Evolutionary conservation across 2,797 vertebrate genomes (phyloP), one percentile per base, ranked within the genome.

Genomic region (Enteromius anoplus): DNA sequence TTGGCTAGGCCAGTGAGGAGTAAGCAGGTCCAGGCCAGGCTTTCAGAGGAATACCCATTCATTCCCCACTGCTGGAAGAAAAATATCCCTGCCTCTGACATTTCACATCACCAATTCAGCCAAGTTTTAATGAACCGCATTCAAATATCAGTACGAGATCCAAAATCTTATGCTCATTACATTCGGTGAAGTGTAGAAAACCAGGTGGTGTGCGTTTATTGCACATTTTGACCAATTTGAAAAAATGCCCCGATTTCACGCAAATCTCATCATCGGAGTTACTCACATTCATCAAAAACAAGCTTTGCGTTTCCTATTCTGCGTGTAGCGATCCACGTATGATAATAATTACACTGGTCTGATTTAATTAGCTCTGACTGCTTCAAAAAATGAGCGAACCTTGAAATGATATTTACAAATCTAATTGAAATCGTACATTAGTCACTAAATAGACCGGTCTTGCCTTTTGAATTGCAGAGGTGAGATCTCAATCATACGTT

Each of bases 1-100:
- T 84, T 88, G 84, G 75, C 60, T 84, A 83, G 40, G 34, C 45
- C 53, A 62, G 71, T 80, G 69, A 85, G 66, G 81, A 85, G 81
- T 75, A 81, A 68, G 82, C 65, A 75, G 26, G 75, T 85, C 78
- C 66, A 71, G 65, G 77, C 85, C 83, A 85, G 72, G 34, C 64
- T 77, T 86, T 85, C 58, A 73, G 70, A 79, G 85, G 81, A 80
- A 85, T 81, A 85, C 81, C 83, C 83, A 19, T 64, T 64, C 17
- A 8, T 40, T 78, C 26, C 62, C 37, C 47, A 21, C 10, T 65
- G 15, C 64, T 53, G 68, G 76, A 79, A 62, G 32, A 69, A 82
- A 84, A 78, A 75, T 76, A 66, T 64, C 55, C 34, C 82, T 53
- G 64, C 81, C 72, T 60, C 69, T 85, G 69, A 34, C 37, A 81